Evolutionary conservation across 2,888 invertebrate species (phyloP), one percentile per base, ranked within the genome.

Genomic region (Eutolmus rufibarbis): DNA sequence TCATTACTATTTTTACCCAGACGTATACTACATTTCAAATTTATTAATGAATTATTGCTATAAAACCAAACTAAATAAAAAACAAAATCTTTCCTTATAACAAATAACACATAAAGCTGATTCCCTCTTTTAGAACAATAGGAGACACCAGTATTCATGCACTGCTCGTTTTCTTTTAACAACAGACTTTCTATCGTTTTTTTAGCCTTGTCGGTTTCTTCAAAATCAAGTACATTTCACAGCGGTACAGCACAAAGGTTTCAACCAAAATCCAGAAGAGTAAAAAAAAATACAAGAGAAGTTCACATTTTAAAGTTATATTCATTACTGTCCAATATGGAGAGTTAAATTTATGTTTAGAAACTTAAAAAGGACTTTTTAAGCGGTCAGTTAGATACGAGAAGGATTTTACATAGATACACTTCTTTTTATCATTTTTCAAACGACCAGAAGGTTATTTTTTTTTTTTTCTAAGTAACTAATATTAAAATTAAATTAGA

Each of bases 291-390:
- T 51, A 51, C 5, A 46, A 31, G 16, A 51, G 14, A 51, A 1
- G 31, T 79, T 79, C 31, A 46, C 37, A 79, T 19, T 56, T 79
- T 31, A 46, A 79, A 51, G 56, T 51, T 79, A 79, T 79, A 79
- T 56, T 79, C 79, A 79, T 51, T 56, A 79, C 79, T 79, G 31
- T 79, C 79, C 79, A 79, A 79, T 79, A 79, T 79, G 79, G 79
- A 79, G 66, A 79, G 34, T 79, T 79, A 79, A n/a, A 79, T 28
- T 28, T 79, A 56, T 51, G 19, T 79, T 23, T 46, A 79, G 46
- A 79, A 79, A 79, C 79, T 78, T 78, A 79, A 51, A 43, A 79
- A 66, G 12, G 66, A 56, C 79, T 56, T 79, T 79, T 34, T 51
- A 77, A 77, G 77, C 12, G 19, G 78, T 78, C n/a, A 79, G 79